Evolutionary conservation across 92 coral and sea anemone species (phyloP).

Genomic region (Phenganax marumi): DNA sequence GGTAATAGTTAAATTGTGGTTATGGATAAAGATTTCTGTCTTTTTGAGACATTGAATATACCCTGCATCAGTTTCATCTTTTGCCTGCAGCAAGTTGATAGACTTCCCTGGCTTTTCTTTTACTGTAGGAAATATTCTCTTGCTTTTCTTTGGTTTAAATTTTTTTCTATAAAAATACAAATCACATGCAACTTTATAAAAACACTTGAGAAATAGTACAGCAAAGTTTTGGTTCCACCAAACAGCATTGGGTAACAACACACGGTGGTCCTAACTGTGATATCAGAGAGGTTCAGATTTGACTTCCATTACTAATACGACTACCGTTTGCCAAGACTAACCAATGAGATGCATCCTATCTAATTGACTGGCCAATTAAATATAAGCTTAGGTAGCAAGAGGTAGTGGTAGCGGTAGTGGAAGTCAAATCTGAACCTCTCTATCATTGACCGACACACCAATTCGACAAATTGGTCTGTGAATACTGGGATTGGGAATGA

Average conservation of each 20-base stretch:
- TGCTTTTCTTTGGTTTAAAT: constrained; percentile 70
- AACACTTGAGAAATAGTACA: background rate
- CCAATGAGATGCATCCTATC: no score
- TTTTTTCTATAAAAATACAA: constrained; percentile 58
- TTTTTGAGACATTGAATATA: background rate
- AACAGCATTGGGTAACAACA: background rate
- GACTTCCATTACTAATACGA: no score
- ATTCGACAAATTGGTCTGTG: no score
- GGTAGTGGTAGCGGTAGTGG: no score
- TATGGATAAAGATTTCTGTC: background rate
- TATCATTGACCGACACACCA: no score
- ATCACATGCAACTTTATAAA: background rate
- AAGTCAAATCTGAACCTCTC: no score
- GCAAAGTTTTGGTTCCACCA: background rate
- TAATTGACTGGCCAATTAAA: no score
- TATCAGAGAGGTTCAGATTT: no score
- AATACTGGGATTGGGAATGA: no score
- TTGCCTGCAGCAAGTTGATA: background rate
- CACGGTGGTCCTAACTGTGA: background rate
- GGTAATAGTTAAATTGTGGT: background rate
- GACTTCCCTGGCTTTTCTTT: constrained; percentile 32
- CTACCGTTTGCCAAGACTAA: no score
- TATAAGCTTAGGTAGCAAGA: no score
- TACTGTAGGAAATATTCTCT: constrained; percentile 75
- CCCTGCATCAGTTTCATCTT: constrained; percentile 34